Conservation (phyloP, 2,113 vertebrate species). For the Pungitius pungitius region DNA sequence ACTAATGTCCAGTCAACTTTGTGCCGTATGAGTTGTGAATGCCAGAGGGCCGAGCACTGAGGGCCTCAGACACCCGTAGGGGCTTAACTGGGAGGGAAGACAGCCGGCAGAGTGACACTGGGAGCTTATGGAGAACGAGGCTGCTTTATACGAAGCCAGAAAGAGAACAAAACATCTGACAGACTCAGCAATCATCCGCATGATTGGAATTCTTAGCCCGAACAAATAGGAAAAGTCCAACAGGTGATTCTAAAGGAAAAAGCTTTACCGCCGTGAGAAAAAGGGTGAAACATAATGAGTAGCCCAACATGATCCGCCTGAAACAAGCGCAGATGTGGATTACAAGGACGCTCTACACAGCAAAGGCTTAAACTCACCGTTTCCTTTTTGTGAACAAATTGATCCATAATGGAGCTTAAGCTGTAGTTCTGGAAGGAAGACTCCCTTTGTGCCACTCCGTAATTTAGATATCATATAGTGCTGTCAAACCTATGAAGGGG, state of each 20-base stretch:
- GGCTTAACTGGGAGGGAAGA: constrained; percentile 52
- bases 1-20: constrained; percentile 27
- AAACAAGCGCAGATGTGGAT: constrained; percentile 15
- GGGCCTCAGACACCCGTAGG: constrained; percentile 58
- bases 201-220: constrained; percentile 24
- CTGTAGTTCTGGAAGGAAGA: too few relatives aligned
- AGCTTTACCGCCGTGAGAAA: constrained; percentile 11
- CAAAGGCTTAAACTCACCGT: constrained; percentile 15
- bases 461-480: too few relatives aligned
- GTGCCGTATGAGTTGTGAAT: constrained; percentile 29
- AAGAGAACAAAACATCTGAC: neutral
- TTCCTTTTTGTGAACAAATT: constrained; percentile 54
- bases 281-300: neutral
- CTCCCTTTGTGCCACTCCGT: too few relatives aligned
- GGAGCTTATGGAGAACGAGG: constrained; percentile 43
- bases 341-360: neutral
- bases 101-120: constrained; percentile 32
- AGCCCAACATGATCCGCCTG: neutral
- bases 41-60: constrained; percentile 38
- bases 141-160: constrained; percentile 40
- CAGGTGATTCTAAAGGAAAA: constrained; percentile 9
- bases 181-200: constrained; percentile 26
- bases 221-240: constrained; percentile 8
- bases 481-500: too few relatives aligned
- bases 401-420: too few relatives aligned